These are phyloP conservation scores for Stratiomys singularior DNA, from an alignment of 2,888 invertebrate species.

Conservation along the genomic window DNA sequence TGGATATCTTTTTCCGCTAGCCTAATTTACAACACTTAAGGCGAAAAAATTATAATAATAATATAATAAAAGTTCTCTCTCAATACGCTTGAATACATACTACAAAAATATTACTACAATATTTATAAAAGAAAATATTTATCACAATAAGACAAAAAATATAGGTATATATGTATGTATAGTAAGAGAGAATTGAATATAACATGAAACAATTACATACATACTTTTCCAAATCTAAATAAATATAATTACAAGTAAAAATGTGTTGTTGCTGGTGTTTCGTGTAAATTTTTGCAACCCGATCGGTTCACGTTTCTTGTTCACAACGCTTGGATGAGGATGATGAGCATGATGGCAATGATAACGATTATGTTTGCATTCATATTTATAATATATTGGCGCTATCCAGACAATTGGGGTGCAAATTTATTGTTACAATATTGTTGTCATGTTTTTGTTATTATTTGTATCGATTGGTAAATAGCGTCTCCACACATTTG, in stretches of 20 bases:
- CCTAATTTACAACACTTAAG: constrained; percentile 35
- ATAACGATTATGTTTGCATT: too few relatives aligned
- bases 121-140: constrained; percentile 35
- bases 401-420: neutral
- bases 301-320: neutral
- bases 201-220: constrained; percentile 42
- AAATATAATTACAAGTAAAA: constrained; percentile 35
- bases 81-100: neutral
- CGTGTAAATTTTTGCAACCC: neutral
- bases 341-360: neutral
- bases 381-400: neutral
- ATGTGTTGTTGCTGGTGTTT: constrained; percentile 9
- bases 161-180: constrained; percentile 32
- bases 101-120: constrained; percentile 10
- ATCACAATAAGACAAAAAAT: constrained; percentile 46
- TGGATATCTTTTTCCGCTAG: neutral
- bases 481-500: constrained; percentile 18
- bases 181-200: constrained; percentile 17
- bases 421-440: neutral
- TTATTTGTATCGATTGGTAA: neutral
- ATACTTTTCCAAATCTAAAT: constrained; percentile 29
- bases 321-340: neutral
- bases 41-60: neutral
- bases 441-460: neutral
- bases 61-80: neutral